phyloP scores from a whole-genome alignment of 2,113 vertebrate genomes.

The Micronycteris hirsuta region DNA sequence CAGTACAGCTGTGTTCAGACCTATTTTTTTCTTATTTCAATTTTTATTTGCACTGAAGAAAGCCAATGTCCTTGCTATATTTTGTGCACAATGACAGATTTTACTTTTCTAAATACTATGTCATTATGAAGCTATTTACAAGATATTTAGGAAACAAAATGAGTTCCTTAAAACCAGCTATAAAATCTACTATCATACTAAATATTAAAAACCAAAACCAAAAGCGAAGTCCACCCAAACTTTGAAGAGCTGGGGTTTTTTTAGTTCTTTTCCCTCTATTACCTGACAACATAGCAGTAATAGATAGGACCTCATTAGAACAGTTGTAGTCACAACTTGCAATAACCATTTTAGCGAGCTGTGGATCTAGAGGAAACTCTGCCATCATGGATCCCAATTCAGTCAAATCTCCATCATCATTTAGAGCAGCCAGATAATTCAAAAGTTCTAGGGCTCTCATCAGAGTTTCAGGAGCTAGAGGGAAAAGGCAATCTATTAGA shows the following conservation, averaged over 20 bases:
- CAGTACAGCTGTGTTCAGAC: slow-evolving; percentile 32
- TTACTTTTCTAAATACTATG: slow-evolving; percentile 42
- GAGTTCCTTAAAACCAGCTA: slow-evolving; percentile 40
- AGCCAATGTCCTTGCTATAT: slow-evolving; percentile 39
- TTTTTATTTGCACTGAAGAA: slow-evolving; percentile 47
- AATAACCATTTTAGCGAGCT: slow-evolving; percentile 99
- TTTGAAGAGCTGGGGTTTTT: slow-evolving; percentile 69
- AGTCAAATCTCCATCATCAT: slow-evolving; percentile 96
- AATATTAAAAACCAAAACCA: slow-evolving; percentile 51
- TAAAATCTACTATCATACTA: slow-evolving; percentile 56
- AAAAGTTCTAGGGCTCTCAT: slow-evolving; percentile 97
- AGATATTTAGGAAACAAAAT: slow-evolving; percentile 53
- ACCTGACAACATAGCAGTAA: slow-evolving; percentile 99
- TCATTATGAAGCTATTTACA: slow-evolving; percentile 53
- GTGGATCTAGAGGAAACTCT: slow-evolving; percentile 96
- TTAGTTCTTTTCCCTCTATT: slow-evolving; percentile 84
- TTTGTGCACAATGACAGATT: slow-evolving; percentile 45
- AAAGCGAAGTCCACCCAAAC: slow-evolving; percentile 72
- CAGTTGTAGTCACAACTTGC: slow-evolving; percentile 99
- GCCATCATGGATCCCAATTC: slow-evolving; percentile 99
- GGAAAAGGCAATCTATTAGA: slow-evolving; percentile 63
- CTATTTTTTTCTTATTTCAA: slow-evolving; percentile 23
- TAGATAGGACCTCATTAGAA: slow-evolving; percentile 98
- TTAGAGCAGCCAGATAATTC: slow-evolving; percentile 96
- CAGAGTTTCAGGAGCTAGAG: slow-evolving; percentile 95